These are phyloP conservation scores for Meta bourneti DNA, from an alignment of 2,888 invertebrate species.

Conservation along the genomic window DNA sequence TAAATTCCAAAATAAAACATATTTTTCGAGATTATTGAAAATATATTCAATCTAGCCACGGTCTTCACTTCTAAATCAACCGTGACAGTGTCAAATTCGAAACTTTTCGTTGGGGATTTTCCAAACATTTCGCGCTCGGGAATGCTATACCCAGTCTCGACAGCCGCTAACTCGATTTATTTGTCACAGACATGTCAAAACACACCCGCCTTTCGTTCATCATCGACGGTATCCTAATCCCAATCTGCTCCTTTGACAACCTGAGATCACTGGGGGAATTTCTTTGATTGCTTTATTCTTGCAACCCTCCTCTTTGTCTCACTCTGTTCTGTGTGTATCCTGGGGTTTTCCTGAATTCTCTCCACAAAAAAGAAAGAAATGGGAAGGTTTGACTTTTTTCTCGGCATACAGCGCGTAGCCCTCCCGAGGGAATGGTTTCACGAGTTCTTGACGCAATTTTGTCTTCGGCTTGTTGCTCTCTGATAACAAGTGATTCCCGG, in stretches of 20 bases:
- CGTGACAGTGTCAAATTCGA: neutral
- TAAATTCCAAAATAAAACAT: too few species aligned
- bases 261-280: slow-evolving; percentile 18
- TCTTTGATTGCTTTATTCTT: slow-evolving; percentile 55
- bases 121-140: neutral
- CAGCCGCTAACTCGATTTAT: slow-evolving; percentile 13
- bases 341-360: slow-evolving; percentile 1
- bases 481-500: slow-evolving; percentile 38
- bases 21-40: too few species aligned
- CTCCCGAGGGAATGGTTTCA: slow-evolving; percentile 4
- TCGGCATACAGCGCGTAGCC: neutral
- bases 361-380: neutral
- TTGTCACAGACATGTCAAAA: neutral
- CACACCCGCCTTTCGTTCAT: neutral
- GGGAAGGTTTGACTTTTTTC: slow-evolving; percentile 5
- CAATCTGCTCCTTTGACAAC: slow-evolving; percentile 31
- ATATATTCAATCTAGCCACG: too few species aligned
- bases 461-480: slow-evolving; percentile 23
- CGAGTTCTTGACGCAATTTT: slow-evolving; percentile 42
- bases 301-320: neutral
- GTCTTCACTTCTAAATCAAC: neutral
- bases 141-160: neutral
- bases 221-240: slow-evolving; percentile 19
- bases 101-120: neutral
- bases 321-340: neutral